Evolutionary conservation across 2,888 invertebrate genomes (phyloP).

Genomic region (Agrotis ipsilon): DNA sequence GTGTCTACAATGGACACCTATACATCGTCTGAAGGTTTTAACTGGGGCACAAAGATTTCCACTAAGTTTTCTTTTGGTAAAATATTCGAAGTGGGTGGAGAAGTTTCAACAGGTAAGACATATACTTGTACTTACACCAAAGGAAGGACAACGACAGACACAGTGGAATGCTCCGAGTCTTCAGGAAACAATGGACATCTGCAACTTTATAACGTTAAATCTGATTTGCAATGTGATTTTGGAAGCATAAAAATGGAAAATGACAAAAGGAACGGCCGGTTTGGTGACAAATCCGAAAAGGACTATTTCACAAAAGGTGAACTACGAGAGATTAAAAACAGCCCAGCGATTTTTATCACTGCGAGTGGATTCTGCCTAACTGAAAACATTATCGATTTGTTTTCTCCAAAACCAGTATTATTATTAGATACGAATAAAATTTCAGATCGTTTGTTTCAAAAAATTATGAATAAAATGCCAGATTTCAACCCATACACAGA

Average conservation of each 20-base stretch:
- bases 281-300: not conserved
- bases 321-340: conserved; percentile 1
- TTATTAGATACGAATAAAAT: not conserved
- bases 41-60: conserved; percentile 18
- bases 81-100: conserved; percentile 21
- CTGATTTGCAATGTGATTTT: conserved; percentile 19
- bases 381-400: no score
- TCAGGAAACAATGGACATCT: conserved; percentile 7
- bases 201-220: conserved; percentile 11
- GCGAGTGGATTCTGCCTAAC: no score
- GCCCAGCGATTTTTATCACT: not conserved
- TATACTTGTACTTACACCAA: conserved; percentile 11
- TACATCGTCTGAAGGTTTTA: conserved; percentile 16
- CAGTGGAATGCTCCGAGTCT: conserved; percentile 13
- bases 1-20: conserved; percentile 16
- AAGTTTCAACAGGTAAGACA: conserved; percentile 1
- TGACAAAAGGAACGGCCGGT: not conserved
- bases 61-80: conserved; percentile 14
- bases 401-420: no score
- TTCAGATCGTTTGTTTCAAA: conserved; percentile 19
- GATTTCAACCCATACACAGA: conserved; percentile 14
- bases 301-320: conserved; percentile 7
- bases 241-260: conserved; percentile 13
- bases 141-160: conserved; percentile 8
- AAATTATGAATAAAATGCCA: conserved; percentile 4